Evolutionary conservation across 2,888 invertebrate species (phyloP).

Genomic region (Reticulitermes lucifugus): DNA sequence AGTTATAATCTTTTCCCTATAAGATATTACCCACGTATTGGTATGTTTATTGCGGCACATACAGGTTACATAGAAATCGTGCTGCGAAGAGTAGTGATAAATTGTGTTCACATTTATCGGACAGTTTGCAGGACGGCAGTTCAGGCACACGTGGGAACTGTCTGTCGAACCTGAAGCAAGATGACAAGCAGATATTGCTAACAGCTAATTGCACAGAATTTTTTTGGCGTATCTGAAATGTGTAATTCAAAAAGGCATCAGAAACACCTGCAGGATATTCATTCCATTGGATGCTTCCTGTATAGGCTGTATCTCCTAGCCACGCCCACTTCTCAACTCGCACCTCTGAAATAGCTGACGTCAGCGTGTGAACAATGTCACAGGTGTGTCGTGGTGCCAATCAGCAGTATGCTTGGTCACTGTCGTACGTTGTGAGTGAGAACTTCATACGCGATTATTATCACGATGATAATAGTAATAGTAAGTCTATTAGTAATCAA

Average conservation of each 20-base stretch:
- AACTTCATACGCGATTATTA: too few relatives aligned
- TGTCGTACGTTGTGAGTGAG: not conserved
- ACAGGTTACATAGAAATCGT: too few relatives aligned
- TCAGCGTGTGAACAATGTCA: slow-evolving; percentile 35
- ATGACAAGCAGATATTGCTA: not conserved
- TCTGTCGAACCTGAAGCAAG: not conserved
- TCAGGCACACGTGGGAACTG: too few relatives aligned
- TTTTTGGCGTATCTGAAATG: not conserved
- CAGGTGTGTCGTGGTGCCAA: not conserved
- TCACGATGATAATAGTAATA: too few relatives aligned
- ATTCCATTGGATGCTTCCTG: slow-evolving; percentile 28
- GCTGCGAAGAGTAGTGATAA: too few relatives aligned
- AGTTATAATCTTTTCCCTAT: too few relatives aligned
- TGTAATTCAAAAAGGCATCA: not conserved
- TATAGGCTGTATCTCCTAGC: not conserved
- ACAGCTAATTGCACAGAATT: not conserved
- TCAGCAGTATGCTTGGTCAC: not conserved
- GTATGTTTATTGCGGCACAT: too few relatives aligned
- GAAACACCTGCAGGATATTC: slow-evolving; percentile 18
- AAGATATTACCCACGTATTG: too few relatives aligned
- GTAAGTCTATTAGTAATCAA: too few relatives aligned
- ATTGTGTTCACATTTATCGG: too few relatives aligned
- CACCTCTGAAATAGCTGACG: slow-evolving; percentile 35
- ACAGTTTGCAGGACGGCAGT: too few relatives aligned
- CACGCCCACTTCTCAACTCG: slow-evolving; percentile 18